Percentiles rank a stretch among this genome's conserved stretches.
Evolutionary conservation across 2,888 invertebrate genomes (phyloP).

Genomic region (Taphrorychus bicolor): DNA sequence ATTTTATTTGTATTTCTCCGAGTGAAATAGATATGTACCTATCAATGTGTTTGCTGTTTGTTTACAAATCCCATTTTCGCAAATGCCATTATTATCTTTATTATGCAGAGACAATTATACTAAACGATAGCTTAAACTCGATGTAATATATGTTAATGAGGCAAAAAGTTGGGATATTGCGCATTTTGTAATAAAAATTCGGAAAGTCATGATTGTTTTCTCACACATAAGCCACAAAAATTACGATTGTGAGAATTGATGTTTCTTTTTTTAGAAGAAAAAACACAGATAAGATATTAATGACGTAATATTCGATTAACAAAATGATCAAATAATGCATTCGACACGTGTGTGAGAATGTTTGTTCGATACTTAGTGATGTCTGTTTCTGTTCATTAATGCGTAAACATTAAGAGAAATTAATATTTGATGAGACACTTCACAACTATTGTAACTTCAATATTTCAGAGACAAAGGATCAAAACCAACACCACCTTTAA

Average conservation of each 20-base stretch:
- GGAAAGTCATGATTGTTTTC: background rate
- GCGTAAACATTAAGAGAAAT: background rate
- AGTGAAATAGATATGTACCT: too few relatives aligned
- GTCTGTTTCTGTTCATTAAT: background rate
- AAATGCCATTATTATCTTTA: background rate
- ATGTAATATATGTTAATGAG: background rate
- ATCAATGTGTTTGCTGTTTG: too few relatives aligned
- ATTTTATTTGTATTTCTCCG: background rate
- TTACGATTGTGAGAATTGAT: background rate
- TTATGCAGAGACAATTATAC: background rate
- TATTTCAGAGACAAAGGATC: constrained; percentile 69
- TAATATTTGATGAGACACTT: background rate
- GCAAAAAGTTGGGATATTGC: background rate
- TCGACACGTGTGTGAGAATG: background rate
- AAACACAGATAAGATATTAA: too few relatives aligned
- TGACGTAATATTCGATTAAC: background rate
- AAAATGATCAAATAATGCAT: background rate
- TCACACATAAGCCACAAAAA: background rate
- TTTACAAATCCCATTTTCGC: background rate
- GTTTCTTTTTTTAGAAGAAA: background rate
- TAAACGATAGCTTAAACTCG: background rate
- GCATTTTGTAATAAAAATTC: background rate
- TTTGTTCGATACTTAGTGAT: background rate
- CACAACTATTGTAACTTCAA: background rate
- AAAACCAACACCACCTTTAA: constrained; percentile 77